Conservation (phyloP, 2,888 invertebrate genomes). For the Thecocarcelia acutangulata region DNA sequence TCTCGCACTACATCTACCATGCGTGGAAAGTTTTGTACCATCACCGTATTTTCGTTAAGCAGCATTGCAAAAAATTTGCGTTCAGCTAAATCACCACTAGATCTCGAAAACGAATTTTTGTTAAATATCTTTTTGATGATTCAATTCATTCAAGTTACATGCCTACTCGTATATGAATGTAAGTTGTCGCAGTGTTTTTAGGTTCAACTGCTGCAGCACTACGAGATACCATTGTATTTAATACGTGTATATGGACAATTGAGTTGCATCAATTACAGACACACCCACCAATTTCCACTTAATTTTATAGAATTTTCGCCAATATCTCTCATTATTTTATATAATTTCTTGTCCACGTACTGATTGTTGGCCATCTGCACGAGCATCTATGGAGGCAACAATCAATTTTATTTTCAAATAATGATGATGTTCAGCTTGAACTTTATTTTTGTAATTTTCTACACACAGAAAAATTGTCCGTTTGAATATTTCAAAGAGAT, state of each 20-base stretch:
- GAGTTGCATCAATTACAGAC: constrained; percentile 67
- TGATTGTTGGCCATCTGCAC: constrained; percentile 67
- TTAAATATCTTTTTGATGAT: no score
- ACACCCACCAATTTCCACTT: constrained; percentile 68
- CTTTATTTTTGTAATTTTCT: not conserved
- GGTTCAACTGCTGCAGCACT: constrained; percentile 37
- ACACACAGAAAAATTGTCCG: constrained; percentile 30
- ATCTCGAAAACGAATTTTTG: no score
- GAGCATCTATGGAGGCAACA: constrained; percentile 63
- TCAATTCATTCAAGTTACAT: no score
- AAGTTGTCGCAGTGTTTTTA: constrained; percentile 39
- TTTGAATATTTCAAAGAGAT: no score
- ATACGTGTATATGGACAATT: constrained; percentile 60
- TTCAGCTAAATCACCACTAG: no score
- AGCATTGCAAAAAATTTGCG: no score
- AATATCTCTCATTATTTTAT: constrained; percentile 27
- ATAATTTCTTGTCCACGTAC: constrained; percentile 37
- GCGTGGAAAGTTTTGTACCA: no score
- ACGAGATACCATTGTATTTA: constrained; percentile 41
- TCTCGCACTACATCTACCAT: no score
- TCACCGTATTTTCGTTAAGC: no score
- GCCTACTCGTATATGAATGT: no score
- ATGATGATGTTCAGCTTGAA: constrained; percentile 61
- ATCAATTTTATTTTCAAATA: constrained; percentile 69
- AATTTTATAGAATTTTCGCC: constrained; percentile 64